A percentile compares a stretch with the other conserved stretches of the same genome.
Evolutionary conservation across 1,140 invertebrate genomes (phyloP).

Genomic region (Sminthurides bifidus): DNA sequence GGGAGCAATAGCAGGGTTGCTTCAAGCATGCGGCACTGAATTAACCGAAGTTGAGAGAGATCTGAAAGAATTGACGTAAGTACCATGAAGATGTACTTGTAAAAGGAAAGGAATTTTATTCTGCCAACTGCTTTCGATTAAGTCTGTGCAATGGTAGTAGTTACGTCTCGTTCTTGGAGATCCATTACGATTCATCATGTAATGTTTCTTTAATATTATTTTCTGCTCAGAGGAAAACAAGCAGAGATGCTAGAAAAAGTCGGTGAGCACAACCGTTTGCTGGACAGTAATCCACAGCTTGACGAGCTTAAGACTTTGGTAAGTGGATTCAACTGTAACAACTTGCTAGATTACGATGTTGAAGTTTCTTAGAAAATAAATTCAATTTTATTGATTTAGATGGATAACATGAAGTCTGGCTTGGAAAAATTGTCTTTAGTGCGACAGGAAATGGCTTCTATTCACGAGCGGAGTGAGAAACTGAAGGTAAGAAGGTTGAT

Average conservation of each 20-base stretch:
- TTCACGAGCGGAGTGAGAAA: conserved; percentile 25
- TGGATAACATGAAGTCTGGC: conserved; percentile 23
- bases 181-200: too few species aligned
- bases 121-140: too few species aligned
- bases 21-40: conserved; percentile 11
- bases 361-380: neutral
- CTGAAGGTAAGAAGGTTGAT: conserved; percentile 10
- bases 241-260: conserved; percentile 9
- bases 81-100: neutral
- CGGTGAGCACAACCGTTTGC: conserved; percentile 6
- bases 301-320: conserved; percentile 10
- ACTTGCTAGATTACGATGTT: neutral
- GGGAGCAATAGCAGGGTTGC: conserved; percentile 1
- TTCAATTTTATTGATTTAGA: conserved; percentile 5
- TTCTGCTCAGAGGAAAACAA: conserved; percentile 8
- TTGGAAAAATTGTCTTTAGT: conserved; percentile 16
- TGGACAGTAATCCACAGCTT: conserved; percentile 13
- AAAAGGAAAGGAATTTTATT: neutral
- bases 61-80: conserved; percentile 15
- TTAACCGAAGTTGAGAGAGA: conserved; percentile 13
- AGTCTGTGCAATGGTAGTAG: too few species aligned
- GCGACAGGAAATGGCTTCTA: conserved; percentile 18
- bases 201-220: neutral
- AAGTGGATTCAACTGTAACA: neutral
- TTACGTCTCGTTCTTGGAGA: too few species aligned